phyloP scores from a whole-genome alignment of 2,113 vertebrate species.

The Notiomystis cincta region DNA sequence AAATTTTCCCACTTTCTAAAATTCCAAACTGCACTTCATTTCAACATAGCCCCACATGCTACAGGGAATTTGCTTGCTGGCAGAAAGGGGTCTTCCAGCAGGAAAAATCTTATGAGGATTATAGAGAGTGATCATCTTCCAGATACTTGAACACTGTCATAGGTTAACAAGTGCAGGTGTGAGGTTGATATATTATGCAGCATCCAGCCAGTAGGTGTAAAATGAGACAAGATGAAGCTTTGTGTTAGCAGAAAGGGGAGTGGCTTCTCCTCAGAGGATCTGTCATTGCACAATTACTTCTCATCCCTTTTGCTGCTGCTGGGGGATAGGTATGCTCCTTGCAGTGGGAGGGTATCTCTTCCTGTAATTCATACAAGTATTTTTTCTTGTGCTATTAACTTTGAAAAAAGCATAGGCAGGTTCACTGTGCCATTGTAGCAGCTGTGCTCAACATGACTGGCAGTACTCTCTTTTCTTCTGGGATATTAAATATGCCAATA shows the following conservation, averaged over 20 bases:
- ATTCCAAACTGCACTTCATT: neutral
- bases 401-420: neutral
- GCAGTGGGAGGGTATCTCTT: neutral
- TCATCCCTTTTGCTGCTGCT: accelerated
- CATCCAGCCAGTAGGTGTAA: neutral
- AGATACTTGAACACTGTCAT: neutral
- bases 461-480: neutral
- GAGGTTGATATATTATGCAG: neutral
- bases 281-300: neutral
- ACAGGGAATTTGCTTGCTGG: neutral
- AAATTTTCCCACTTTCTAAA: neutral
- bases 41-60: neutral
- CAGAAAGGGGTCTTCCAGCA: neutral
- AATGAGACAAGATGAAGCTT: neutral
- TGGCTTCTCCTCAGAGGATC: neutral
- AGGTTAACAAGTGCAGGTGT: neutral
- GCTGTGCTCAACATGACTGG: neutral
- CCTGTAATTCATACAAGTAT: neutral
- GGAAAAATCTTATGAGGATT: neutral
- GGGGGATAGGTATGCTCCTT: neutral
- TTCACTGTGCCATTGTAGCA: neutral
- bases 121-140: neutral
- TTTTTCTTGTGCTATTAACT: neutral
- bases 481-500: neutral
- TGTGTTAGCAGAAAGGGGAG: neutral